Evolutionary conservation across 2,113 vertebrate genomes (phyloP), one percentile per base, ranked within the genome.

Genomic region (Suncus etruscus): DNA sequence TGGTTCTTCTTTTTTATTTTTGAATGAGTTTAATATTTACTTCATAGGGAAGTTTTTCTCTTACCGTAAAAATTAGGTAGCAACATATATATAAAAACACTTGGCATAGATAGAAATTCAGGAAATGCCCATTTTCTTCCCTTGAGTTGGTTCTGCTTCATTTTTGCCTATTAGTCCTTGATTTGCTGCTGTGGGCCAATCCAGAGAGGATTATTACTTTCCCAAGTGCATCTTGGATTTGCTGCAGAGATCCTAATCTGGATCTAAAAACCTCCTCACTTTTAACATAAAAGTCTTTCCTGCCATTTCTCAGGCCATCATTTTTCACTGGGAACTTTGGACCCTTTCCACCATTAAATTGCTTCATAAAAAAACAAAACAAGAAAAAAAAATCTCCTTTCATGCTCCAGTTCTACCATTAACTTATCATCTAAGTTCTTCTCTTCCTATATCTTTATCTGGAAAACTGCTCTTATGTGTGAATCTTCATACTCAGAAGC

Each of bases 1-100:
- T 45, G 27, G 14, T 78, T 88, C 45, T 14, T 87, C 7, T 16
- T 54, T 54, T 54, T 54, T 54, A 5, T 54, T 54, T 54, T 54
- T 54, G 15, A 54, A 69, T 88, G 22, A 83, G 18, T 61, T 74
- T 80, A 45, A 45, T 76, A 47, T 69, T 11, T 86, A 22, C 32
- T 61, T 90, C 31, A 25, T 50, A 73, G 11, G 6, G 10, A 32
- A 69, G 16, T 45, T 63, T 80, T 47, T 31, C 24, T 6, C 54
- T 88, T 24, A n/a, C 14, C 65, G 18, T 75, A 39, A 78, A 45
- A 94, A 91, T 77, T 92, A 87, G 77, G 58, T 74, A 91, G 18
- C 39, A 88, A 73, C 69, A 39, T 54, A 15, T 66, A n/a, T 39
- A 15, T 83, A 39, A 5, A 89, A 68, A 66, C 29, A 24, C 48